Evolutionary conservation across 2,113 vertebrate species (phyloP).

Genomic region (Pseudorasbora parva): DNA sequence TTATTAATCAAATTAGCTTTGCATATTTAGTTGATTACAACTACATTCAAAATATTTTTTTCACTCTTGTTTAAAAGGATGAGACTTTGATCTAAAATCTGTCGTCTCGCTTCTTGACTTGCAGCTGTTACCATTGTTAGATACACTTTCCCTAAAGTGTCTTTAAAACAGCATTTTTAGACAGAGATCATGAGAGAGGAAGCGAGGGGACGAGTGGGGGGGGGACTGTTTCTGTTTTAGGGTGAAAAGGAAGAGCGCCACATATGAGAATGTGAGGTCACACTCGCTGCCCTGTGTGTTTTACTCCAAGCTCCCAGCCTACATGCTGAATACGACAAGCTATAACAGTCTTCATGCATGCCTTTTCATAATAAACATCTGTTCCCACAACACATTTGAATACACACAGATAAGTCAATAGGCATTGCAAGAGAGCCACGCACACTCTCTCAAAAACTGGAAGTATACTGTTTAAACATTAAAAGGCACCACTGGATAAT

Average conservation of each 20-base stretch:
- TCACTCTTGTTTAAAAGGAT: not conserved
- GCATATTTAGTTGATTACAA: not conserved
- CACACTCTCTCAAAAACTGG: not conserved
- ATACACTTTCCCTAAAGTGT: conserved; percentile 21
- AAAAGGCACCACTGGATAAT: conserved; percentile 16
- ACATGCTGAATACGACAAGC: not conserved
- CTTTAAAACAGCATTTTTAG: conserved; percentile 23
- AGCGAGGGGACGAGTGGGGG: conserved; percentile 53
- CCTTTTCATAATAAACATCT: conserved; percentile 9
- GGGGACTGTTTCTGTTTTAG: not conserved
- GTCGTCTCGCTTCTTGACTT: not conserved
- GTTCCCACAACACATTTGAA: conserved; percentile 60
- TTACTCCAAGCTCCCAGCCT: not conserved
- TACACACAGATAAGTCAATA: not conserved
- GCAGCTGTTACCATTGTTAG: conserved; percentile 17
- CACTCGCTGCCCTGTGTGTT: conserved; percentile 6
- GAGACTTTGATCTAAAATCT: not conserved
- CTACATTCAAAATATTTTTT: not conserved
- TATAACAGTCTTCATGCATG: not conserved
- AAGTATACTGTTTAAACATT: conserved; percentile 5
- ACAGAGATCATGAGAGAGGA: conserved; percentile 53
- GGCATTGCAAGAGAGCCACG: not conserved
- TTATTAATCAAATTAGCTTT: not conserved
- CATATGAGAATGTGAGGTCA: conserved; percentile 13
- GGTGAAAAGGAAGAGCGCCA: not conserved